A percentile compares a stretch with the other conserved stretches of the same genome.
These are phyloP conservation scores for Dicerorhinus sumatrensis DNA, from an alignment of 2,113 vertebrate species.

Conservation along the genomic window DNA sequence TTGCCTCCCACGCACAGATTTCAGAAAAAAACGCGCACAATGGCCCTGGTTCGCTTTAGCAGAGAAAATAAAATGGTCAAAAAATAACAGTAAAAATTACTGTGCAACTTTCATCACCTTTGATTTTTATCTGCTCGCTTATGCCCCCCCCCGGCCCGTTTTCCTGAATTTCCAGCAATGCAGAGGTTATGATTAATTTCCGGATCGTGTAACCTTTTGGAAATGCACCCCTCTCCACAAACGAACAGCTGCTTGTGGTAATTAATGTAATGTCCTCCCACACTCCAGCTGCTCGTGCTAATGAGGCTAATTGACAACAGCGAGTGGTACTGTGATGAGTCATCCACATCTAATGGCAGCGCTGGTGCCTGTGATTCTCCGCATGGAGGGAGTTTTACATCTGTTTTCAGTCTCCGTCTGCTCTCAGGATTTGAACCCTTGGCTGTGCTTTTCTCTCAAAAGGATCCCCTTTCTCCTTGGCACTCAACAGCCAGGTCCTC, in stretches of 20 bases:
- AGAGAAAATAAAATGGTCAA: conserved; percentile 75
- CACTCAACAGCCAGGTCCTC: neutral
- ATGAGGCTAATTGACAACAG: conserved; percentile 86
- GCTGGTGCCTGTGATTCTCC: conserved; percentile 78
- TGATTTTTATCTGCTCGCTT: conserved; percentile 17
- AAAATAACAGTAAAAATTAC: conserved; percentile 80
- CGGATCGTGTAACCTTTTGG: conserved; percentile 73
- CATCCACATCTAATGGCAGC: conserved; percentile 52
- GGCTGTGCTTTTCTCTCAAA: neutral
- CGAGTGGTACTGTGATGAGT: conserved; percentile 84
- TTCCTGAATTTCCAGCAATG: conserved; percentile 72
- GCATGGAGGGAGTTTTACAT: conserved; percentile 65
- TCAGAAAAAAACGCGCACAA: conserved; percentile 78
- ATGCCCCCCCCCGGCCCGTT: neutral
- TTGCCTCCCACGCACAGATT: conserved; percentile 77
- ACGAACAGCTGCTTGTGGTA: conserved; percentile 83
- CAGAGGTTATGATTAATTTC: conserved; percentile 82
- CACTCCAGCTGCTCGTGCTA: conserved; percentile 83
- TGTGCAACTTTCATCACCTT: conserved; percentile 66
- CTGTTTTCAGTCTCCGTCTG: conserved; percentile 79
- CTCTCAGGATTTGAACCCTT: conserved; percentile 40
- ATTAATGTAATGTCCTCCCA: conserved; percentile 85
- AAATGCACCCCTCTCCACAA: conserved; percentile 73
- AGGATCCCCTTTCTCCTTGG: neutral
- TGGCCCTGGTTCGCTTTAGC: conserved; percentile 70